Evolutionary conservation across 2,888 invertebrate species (phyloP), one percentile per base, ranked within the genome.

Genomic region (Dryococelus australis): DNA sequence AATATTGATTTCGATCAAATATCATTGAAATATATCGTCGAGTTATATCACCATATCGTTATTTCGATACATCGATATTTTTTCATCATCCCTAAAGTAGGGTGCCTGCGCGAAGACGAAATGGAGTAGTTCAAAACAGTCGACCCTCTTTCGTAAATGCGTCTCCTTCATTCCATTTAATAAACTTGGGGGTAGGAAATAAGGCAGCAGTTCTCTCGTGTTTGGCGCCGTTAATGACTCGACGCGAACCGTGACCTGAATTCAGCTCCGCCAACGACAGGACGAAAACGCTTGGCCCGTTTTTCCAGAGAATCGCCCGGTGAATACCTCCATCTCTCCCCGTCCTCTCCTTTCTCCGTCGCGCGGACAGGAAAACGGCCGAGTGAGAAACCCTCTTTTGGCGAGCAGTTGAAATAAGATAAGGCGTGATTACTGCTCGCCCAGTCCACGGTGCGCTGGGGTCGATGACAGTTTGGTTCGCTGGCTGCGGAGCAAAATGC

Each of bases 381-480:
- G 65, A 65, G 65, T 65, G 65, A 65, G 65, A 65, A 65, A 65
- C 65, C 65, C 16, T 20, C 16, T 65, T 20, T n/a, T 24, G n/a
- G 65, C 65, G 65, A 65, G 16, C 65, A 65, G 65, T 24, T 65
- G 16, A 65, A 65, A 65, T 65, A 65, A 65, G 65, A 65, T 65
- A 65, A 65, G 65, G 65, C 65, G 8, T 65, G 65, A 65, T 65
- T 65, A 65, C 65, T 65, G 65, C 24, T 65, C 65, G 65, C 13
- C 65, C 65, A n/a, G 20, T 65, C 65, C 65, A 65, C 65, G 20
- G 65, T 65, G 65, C n/a, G 65, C 65, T 0, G 65, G 65, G 65
- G 65, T 65, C 65, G 65, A 65, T 65, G 65, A 65, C 65, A 65
- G 65, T 65, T 65, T 65, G 65, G 65, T 65, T 65, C 8, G 65